phyloP scores from a whole-genome alignment of 64 coral and sea anemone species.

The Dendronephthya gigantea region DNA sequence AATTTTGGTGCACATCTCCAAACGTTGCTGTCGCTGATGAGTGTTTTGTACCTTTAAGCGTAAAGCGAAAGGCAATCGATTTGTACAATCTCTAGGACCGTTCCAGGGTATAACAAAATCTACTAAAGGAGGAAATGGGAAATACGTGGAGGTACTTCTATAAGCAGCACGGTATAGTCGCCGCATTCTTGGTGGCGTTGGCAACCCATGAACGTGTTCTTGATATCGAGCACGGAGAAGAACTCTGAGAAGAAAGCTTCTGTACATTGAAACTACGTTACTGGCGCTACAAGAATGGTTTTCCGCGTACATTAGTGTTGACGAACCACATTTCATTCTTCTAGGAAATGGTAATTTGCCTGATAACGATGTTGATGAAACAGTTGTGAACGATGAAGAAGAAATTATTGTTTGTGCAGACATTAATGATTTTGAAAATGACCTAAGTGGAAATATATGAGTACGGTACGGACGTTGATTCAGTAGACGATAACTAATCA shows the following conservation, averaged over 20 bases:
- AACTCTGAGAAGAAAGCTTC: not conserved
- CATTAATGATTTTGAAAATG: not conserved
- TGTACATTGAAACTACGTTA: not conserved
- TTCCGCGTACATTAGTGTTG: not conserved
- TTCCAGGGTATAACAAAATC: not conserved
- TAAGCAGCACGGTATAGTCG: not conserved
- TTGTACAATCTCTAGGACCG: not conserved
- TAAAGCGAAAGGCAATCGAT: not conserved
- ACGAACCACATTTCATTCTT: not conserved
- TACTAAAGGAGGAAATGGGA: not conserved
- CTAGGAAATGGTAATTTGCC: not conserved
- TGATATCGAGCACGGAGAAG: not conserved
- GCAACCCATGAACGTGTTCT: not conserved
- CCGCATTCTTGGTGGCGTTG: not conserved
- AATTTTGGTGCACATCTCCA: not conserved
- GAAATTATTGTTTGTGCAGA: not conserved
- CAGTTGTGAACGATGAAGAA: not conserved
- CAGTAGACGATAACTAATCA: too few relatives aligned
- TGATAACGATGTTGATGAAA: not conserved
- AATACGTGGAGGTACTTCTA: not conserved
- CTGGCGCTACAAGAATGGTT: not conserved
- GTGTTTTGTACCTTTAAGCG: not conserved
- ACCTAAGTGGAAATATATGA: too few relatives aligned
- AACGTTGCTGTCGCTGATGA: not conserved
- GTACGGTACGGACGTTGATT: too few relatives aligned